Evolutionary conservation across 2,113 vertebrate species (phyloP).

Genomic region (Pionites leucogaster): DNA sequence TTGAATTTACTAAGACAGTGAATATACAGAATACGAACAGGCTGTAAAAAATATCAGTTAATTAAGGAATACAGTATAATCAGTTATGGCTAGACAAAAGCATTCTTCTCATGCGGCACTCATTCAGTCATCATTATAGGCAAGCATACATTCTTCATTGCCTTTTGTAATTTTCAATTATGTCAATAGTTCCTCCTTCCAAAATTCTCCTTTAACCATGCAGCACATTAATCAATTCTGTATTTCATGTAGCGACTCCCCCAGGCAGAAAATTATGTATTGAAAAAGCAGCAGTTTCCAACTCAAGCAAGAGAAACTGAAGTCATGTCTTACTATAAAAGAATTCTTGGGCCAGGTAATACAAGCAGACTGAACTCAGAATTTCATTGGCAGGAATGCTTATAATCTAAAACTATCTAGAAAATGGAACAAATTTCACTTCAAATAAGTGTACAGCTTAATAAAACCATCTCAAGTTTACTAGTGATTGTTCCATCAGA

Average conservation of each 20-base stretch:
- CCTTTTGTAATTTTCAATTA: conserved; percentile 41
- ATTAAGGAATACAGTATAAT: conserved; percentile 8
- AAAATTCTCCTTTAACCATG: conserved; percentile 20
- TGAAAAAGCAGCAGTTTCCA: conserved; percentile 68
- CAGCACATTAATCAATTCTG: conserved; percentile 54
- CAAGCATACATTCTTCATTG: conserved; percentile 29
- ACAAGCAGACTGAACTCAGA: conserved; percentile 28
- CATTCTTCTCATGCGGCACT: not conserved
- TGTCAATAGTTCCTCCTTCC: conserved; percentile 36
- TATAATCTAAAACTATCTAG: not conserved
- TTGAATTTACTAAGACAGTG: not conserved
- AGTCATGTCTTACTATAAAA: conserved; percentile 25
- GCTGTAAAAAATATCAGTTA: not conserved
- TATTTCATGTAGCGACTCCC: conserved; percentile 12
- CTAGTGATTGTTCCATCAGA: conserved; percentile 18
- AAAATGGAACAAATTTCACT: conserved; percentile 44
- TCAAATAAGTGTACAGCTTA: conserved; percentile 41
- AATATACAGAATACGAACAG: not conserved
- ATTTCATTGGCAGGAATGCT: conserved; percentile 29
- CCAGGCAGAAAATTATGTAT: conserved; percentile 49
- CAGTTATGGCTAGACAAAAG: conserved; percentile 8
- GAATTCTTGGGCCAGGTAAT: not conserved
- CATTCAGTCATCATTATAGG: conserved; percentile 25
- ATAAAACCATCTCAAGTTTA: conserved; percentile 41
- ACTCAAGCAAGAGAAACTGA: conserved; percentile 61